Conservation (phyloP, 2,888 invertebrate species). For the Cheilosia scutellata region DNA sequence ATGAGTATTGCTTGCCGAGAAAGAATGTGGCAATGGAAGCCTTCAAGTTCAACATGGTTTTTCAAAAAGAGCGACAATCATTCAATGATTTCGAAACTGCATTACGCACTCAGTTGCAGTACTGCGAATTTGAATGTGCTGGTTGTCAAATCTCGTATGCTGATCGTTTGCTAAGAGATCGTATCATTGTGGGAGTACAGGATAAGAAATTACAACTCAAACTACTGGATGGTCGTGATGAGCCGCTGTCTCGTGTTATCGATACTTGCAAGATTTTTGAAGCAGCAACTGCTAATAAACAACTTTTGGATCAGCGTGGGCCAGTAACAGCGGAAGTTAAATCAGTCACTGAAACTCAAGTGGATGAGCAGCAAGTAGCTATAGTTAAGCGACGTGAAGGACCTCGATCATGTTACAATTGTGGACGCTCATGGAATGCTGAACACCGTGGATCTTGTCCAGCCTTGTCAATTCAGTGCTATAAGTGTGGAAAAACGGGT, state of each 20-base stretch:
- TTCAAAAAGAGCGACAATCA: slow-evolving; percentile 60
- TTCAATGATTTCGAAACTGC: slow-evolving; percentile 63
- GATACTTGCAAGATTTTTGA: slow-evolving; percentile 54
- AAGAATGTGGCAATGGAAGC: slow-evolving; percentile 51
- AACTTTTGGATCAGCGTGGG: slow-evolving; percentile 5
- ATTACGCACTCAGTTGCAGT: slow-evolving; percentile 53
- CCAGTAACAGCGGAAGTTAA: background rate
- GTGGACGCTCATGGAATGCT: slow-evolving; percentile 30
- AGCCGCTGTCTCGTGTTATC: slow-evolving; percentile 46
- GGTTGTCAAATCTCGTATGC: slow-evolving; percentile 36
- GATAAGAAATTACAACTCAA: slow-evolving; percentile 57
- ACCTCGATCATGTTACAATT: slow-evolving; percentile 36
- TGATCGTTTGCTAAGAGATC: slow-evolving; percentile 61
- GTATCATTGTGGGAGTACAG: slow-evolving; percentile 50
- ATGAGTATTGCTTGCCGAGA: slow-evolving; percentile 47
- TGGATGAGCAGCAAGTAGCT: background rate
- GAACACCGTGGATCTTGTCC: background rate
- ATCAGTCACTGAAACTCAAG: no score
- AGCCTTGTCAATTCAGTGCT: background rate
- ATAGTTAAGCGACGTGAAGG: background rate
- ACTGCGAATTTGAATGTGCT: slow-evolving; percentile 63
- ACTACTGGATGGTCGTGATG: slow-evolving; percentile 50
- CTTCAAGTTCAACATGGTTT: slow-evolving; percentile 64
- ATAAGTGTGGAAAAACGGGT: slow-evolving; percentile 18
- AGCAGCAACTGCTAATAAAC: slow-evolving; percentile 33